A percentile compares a stretch with the other conserved stretches of the same genome.
These are phyloP conservation scores for Ficedula albicollis DNA, from an alignment of 2,797 vertebrate species.

Conservation along the genomic window DNA sequence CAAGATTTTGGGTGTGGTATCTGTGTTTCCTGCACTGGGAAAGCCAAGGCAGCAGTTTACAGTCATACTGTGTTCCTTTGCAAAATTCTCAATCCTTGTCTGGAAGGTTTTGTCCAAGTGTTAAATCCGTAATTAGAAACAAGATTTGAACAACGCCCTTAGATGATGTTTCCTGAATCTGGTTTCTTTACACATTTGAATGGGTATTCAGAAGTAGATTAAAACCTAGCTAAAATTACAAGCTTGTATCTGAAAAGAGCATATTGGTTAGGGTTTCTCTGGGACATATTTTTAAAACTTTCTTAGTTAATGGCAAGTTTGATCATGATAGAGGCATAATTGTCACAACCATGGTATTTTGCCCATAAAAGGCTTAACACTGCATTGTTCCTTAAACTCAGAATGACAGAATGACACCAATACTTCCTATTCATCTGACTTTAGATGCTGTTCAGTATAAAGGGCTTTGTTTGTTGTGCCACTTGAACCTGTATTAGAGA, in stretches of 20 bases:
- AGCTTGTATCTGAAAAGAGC: neutral
- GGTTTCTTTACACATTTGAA: neutral
- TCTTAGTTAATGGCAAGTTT: neutral
- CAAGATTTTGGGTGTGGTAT: slow-evolving; percentile 36
- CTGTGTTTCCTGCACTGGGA: neutral
- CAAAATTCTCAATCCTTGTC: neutral
- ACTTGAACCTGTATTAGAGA: neutral
- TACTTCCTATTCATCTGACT: neutral
- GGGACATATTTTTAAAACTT: neutral
- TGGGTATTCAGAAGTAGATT: neutral
- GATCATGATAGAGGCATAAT: neutral
- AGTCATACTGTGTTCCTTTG: neutral
- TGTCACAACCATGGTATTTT: neutral
- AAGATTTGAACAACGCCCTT: neutral
- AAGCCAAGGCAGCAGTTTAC: slow-evolving; percentile 6
- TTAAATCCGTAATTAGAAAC: neutral
- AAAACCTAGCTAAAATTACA: neutral
- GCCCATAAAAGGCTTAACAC: neutral
- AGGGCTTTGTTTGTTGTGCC: neutral
- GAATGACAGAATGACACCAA: neutral
- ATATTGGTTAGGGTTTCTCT: neutral
- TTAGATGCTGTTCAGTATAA: neutral
- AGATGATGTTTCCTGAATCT: neutral
- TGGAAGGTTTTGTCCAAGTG: neutral
- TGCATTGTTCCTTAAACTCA: neutral